Evolutionary conservation across 30 jellyfish, hydroid and myxozoan species (phyloP).

Genomic region (Chironex yamaguchii): DNA sequence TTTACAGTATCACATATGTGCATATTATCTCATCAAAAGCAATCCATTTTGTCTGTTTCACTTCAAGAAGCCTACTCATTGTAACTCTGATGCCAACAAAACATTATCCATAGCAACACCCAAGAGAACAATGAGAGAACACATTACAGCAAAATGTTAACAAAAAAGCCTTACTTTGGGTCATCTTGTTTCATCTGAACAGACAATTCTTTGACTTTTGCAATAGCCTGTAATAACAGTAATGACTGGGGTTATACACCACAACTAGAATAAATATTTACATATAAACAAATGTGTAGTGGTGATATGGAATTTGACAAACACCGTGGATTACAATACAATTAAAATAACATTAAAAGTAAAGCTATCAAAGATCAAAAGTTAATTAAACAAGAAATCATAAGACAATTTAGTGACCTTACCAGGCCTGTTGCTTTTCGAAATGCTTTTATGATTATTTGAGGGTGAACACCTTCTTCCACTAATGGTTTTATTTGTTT

Average conservation of each 20-base stretch:
- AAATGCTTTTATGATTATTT: slow-evolving; percentile 80
- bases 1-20: slow-evolving; percentile 12
- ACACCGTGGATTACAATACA: no score
- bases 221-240: slow-evolving; percentile 59
- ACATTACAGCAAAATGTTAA: no score
- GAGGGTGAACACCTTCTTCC: slow-evolving; percentile 99
- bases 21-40: background rate
- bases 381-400: no score
- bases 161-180: slow-evolving; percentile 86
- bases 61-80: background rate
- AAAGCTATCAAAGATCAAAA: no score
- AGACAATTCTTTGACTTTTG: slow-evolving; percentile 70
- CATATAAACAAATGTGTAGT: no score
- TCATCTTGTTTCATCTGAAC: slow-evolving; percentile 92
- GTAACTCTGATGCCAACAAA: no score
- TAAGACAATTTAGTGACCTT: background rate
- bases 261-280: no score
- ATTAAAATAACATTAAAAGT: no score
- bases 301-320: no score
- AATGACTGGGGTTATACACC: no score
- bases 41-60: background rate
- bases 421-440: slow-evolving; percentile 96
- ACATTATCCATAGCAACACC: no score
- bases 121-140: no score
- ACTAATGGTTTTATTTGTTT: slow-evolving; percentile 85